Base-by-base conservation (phyloP, 2,797 vertebrate genomes). In the Mormyrus hasselquistii region DNA sequence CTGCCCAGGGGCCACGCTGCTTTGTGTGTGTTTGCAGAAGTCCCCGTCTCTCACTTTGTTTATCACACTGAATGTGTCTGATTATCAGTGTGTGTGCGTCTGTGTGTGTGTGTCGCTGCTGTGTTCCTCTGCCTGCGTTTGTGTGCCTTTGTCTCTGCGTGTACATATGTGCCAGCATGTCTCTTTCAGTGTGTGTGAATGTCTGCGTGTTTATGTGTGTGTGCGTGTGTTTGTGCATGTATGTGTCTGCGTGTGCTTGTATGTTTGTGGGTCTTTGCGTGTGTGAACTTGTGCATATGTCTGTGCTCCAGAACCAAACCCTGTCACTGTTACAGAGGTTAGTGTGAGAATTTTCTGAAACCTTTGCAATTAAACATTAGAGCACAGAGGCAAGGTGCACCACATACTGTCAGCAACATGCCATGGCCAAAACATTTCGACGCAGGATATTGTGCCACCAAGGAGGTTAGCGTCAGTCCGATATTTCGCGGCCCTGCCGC, bases 41-140 rank as follows among this genome's bases (percentile, higher is more conserved):
- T 41, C 29, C 38, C 29, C 29, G 89, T 91, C 88, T 87, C 87
- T 88, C 90, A 89, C 88, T 89, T 87, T 91, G 93, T 90, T 88
- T 92, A 87, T 38, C 69, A 76, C 29, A 10, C 69, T 76, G 82
- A 62, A 87, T 88, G 86, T 73, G 89, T 85, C 52, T 91, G 92
- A 83, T 88, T 90, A 52, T 88, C 87, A 84, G 89, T 90, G 83
- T 90, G 86, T 84, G 86, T 29, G 62, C 22, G 62, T 65, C 22
- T 65, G 59, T 10, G 59, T 65, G 59, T 6, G 53, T 12, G 52
- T 53, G 62, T 65, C 62, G 9, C 62, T 29, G 25, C 62, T 91
- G 93, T 90, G 90, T 92, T 38, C 47, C 50, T 87, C 50, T 79
- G 85, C 87, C 19, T 55, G 69, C 22, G 83, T 87, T 52, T 22